Conservation (phyloP, 2,797 vertebrate species). For the Pantherophis alleghaniensis region DNA sequence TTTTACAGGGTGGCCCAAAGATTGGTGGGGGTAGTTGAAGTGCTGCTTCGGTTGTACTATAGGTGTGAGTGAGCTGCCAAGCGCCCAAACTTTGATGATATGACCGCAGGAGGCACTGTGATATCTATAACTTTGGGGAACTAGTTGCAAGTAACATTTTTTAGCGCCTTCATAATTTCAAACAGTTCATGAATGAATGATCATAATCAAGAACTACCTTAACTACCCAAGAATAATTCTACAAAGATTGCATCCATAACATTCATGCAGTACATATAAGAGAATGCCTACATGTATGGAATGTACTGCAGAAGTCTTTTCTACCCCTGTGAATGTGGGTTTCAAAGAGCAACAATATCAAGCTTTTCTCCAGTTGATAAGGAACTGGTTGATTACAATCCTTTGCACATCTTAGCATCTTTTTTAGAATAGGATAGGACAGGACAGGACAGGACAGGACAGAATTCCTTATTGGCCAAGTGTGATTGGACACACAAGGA, state of each 20-base stretch:
- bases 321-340: not conserved
- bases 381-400: not conserved
- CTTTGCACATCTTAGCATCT: not conserved
- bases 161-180: not conserved
- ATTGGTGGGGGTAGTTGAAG: not conserved
- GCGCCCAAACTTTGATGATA: not conserved
- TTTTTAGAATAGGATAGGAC: not conserved
- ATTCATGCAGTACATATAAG: not conserved
- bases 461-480: too few species aligned
- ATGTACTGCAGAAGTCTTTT: not conserved
- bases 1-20: not conserved
- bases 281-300: not conserved
- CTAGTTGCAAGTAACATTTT: not conserved
- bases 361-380: not conserved
- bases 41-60: not conserved
- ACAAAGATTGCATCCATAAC: not conserved
- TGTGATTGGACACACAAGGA: too few species aligned
- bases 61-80: not conserved
- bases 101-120: not conserved
- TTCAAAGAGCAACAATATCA: not conserved
- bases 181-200: not conserved
- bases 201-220: not conserved
- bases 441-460: too few species aligned
- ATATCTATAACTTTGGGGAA: not conserved
- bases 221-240: not conserved